Conservation (phyloP, 2,113 vertebrate species). For the Amblyornis subalaris region DNA sequence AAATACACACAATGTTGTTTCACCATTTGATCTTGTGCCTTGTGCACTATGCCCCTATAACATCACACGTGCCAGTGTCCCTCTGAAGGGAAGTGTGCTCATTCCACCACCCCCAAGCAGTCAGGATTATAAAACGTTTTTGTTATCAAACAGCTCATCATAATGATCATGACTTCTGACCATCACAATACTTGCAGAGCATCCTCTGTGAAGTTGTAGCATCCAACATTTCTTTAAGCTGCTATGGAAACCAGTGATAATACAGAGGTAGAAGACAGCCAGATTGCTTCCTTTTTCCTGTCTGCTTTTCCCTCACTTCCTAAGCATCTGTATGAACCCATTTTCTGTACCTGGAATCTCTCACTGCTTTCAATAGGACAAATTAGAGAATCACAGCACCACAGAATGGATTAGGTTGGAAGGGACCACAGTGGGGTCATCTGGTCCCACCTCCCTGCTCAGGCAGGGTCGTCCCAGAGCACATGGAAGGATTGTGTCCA, state of each 20-base stretch:
- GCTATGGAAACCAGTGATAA: neutral
- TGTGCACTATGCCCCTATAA: accelerated
- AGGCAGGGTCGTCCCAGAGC: no score
- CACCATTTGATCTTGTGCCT: neutral
- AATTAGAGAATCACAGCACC: no score
- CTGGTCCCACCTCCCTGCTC: no score
- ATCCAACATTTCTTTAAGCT: neutral
- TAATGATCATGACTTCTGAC: neutral
- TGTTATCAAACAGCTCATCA: neutral
- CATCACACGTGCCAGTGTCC: neutral
- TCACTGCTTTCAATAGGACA: neutral
- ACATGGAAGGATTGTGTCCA: no score
- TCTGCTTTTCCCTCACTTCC: neutral
- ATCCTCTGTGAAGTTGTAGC: neutral
- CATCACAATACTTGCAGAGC: neutral
- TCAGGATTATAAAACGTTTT: neutral
- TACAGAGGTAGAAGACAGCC: neutral
- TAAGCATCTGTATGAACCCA: neutral
- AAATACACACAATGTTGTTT: neutral
- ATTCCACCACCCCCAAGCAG: neutral
- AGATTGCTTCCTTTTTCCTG: neutral
- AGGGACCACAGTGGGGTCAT: no score
- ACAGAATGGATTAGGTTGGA: no score
- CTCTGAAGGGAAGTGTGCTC: neutral
- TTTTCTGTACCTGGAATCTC: neutral